A percentile compares a stretch with the other conserved stretches of the same genome.
Evolutionary conservation across 35 echinoderm and acorn worm genomes (phyloP).

Genomic region (Strongylocentrotus purpuratus): DNA sequence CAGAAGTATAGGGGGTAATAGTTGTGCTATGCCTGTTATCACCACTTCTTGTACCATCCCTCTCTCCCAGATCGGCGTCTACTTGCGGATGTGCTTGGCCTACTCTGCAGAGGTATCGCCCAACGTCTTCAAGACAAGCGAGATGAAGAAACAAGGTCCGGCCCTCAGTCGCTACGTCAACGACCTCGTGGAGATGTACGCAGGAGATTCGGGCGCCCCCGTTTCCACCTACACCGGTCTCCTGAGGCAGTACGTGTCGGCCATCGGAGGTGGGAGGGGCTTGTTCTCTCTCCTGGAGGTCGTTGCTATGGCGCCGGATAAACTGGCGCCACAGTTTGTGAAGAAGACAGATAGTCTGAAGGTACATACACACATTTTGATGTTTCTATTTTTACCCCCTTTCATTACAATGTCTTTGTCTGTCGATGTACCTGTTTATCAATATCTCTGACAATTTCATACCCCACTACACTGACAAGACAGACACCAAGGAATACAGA

Average conservation of each 20-base stretch:
- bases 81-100: conserved; percentile 72
- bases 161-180: conserved; percentile 65
- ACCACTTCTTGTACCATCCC: neutral
- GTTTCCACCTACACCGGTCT: conserved; percentile 63
- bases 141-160: conserved; percentile 75
- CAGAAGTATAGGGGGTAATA: neutral
- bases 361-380: conserved; percentile 49
- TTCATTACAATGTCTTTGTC: neutral
- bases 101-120: conserved; percentile 69
- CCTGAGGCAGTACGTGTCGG: conserved; percentile 70
- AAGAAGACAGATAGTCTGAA: conserved; percentile 68
- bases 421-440: neutral
- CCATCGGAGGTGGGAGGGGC: conserved; percentile 62
- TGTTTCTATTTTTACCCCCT: neutral
- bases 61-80: conserved; percentile 59
- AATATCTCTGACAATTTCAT: neutral
- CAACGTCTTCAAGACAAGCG: conserved; percentile 44
- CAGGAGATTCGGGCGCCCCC: conserved; percentile 41
- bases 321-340: conserved; percentile 70
- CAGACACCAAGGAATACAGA: neutral
- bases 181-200: conserved; percentile 53
- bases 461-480: neutral
- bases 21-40: neutral
- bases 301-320: conserved; percentile 67
- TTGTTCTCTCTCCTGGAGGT: conserved; percentile 74